These are phyloP conservation scores for Brachystomella parvula DNA, from an alignment of 1,140 invertebrate genomes.

Conservation along the genomic window DNA sequence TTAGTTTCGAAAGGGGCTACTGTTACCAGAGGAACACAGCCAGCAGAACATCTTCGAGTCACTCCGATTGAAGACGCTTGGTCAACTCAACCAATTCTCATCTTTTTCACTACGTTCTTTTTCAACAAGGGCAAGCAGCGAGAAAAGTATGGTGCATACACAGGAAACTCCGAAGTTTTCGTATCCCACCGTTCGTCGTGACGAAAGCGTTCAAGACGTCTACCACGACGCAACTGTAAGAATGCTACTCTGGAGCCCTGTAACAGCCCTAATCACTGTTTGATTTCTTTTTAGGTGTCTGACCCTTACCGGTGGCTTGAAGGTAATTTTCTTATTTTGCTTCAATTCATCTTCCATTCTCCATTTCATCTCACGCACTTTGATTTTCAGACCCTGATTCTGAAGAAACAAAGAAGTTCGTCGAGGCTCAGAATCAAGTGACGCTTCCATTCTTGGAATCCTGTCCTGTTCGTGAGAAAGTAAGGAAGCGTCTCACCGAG, in stretches of 20 bases:
- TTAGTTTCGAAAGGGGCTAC: too few species aligned
- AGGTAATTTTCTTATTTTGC: conserved; percentile 31
- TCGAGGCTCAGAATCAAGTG: conserved; percentile 83
- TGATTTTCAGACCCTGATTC: conserved; percentile 66
- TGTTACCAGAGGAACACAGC: too few species aligned
- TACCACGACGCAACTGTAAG: conserved; percentile 73
- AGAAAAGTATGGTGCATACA: too few species aligned
- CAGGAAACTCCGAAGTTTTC: conserved; percentile 40
- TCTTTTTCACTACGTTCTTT: too few species aligned
- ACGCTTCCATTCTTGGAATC: conserved; percentile 74
- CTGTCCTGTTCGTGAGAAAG: conserved; percentile 61
- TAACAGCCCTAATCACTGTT: too few species aligned
- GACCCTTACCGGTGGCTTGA: conserved; percentile 97
- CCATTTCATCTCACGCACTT: too few species aligned
- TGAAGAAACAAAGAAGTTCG: conserved; percentile 83
- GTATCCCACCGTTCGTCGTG: conserved; percentile 69
- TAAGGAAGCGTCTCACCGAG: conserved; percentile 70
- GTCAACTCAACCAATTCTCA: too few species aligned
- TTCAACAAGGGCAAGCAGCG: too few species aligned
- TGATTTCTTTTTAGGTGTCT: conserved; percentile 55
- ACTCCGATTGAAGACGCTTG: too few species aligned
- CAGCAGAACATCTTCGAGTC: too few species aligned
- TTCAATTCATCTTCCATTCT: too few species aligned
- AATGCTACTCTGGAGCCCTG: not conserved
- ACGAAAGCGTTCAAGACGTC: conserved; percentile 67